Conservation (phyloP, 2,797 vertebrate species). For the Steatocranus sp. region DNA sequence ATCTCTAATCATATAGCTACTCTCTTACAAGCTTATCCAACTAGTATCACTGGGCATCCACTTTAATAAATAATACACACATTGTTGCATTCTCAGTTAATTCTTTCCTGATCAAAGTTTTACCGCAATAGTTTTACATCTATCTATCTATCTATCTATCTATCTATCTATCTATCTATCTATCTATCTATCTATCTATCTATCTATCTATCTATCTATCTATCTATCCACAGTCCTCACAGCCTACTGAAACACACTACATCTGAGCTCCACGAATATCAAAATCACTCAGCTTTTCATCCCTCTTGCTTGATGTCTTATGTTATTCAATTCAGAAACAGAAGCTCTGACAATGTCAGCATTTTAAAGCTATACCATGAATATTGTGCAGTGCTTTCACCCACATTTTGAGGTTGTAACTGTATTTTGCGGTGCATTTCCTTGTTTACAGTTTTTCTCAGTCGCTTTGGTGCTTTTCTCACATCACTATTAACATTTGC, state of each 20-base stretch:
- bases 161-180: not conserved
- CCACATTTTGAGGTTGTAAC: not conserved
- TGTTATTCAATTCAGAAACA: not conserved
- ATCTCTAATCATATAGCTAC: not conserved
- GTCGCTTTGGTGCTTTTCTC: too few species aligned
- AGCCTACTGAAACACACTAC: not conserved
- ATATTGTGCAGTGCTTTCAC: not conserved
- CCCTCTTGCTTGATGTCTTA: not conserved
- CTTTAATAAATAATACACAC: not conserved
- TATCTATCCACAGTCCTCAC: not conserved
- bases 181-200: not conserved
- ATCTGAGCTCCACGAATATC: not conserved
- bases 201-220: too few species aligned
- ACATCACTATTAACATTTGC: too few species aligned
- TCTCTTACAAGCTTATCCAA: not conserved
- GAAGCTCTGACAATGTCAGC: not conserved
- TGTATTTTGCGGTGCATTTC: not conserved
- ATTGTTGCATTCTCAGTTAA: not conserved
- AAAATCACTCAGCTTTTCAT: not conserved
- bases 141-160: not conserved
- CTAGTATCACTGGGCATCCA: not conserved
- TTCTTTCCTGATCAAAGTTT: not conserved
- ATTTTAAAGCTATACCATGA: not conserved
- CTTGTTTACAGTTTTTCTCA: not conserved
- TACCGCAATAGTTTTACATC: accelerated